These are phyloP conservation scores for Hirundo rustica DNA, from an alignment of 2,797 vertebrate species.

Conservation along the genomic window DNA sequence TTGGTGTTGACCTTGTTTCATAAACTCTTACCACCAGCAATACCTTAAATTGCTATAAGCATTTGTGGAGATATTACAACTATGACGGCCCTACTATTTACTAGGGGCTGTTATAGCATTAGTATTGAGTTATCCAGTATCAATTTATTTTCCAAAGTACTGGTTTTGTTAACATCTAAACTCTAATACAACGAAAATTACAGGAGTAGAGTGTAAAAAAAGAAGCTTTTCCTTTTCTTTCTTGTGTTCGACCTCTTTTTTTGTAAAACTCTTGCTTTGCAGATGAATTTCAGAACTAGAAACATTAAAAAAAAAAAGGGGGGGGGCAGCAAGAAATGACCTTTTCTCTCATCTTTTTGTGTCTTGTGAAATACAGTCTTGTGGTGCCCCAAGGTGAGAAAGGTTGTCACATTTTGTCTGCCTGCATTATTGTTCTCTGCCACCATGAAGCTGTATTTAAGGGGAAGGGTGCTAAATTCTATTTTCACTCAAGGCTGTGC, in stretches of 20 bases:
- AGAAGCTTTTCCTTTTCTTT: neutral
- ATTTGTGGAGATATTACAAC: neutral
- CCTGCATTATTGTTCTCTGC: conserved; percentile 25
- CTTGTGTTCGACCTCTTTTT: neutral
- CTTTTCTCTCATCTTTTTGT: conserved; percentile 62
- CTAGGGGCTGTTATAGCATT: neutral
- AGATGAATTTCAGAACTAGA: neutral
- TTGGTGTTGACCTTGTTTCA: neutral
- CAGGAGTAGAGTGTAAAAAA: neutral
- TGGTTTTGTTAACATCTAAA: neutral
- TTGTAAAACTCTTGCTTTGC: neutral
- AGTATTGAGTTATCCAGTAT: neutral
- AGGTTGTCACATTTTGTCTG: conserved; percentile 54
- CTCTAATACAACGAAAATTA: neutral
- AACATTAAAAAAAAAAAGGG: neutral
- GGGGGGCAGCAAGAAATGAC: conserved; percentile 14
- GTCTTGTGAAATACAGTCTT: conserved; percentile 54
- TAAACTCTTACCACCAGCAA: neutral
- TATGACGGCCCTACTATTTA: neutral
- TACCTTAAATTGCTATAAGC: neutral
- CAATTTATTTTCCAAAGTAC: neutral
- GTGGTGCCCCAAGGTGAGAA: conserved; percentile 46
- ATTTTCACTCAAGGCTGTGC: conserved; percentile 20
- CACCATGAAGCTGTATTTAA: conserved; percentile 27
- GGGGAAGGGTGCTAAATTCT: conserved; percentile 42